Evolutionary conservation across 2,113 vertebrate genomes (phyloP), one percentile per base, ranked within the genome.

Genomic region (Chaetodon auriga): DNA sequence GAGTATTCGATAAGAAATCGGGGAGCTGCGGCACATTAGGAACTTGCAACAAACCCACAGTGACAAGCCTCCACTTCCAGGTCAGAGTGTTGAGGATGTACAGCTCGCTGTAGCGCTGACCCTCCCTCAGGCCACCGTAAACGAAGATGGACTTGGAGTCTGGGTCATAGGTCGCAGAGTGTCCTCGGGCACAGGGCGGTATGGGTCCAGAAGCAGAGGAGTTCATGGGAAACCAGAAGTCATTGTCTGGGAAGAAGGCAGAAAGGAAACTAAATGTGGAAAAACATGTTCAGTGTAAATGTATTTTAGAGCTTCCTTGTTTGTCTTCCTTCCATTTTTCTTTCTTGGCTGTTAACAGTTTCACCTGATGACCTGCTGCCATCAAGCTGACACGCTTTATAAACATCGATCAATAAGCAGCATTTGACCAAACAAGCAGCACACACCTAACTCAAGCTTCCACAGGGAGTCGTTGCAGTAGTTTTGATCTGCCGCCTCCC

Each of bases 361-460:
- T 43, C 1, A 23, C 21, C 21, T 45, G 2, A 35, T 36, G 9
- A 41, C 19, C 38, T 25, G n/a, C 13, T 9, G 12, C 43, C 11
- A 35, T 25, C 43, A 19, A 54, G 30, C 41, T 46, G 16, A 57
- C 0, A 12, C 41, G n/a, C 18, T 75, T 35, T 11, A 51, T 51
- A 10, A 21, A 66, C 21, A 19, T 1, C 41, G 14, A 61, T 21
- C 19, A 35, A 10, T 35, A 43, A 43, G 6, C 15, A 48, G 6
- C 10, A 16, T 48, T 46, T n/a, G n/a, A n/a, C n/a, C n/a, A n/a
- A n/a, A n/a, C n/a, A 30, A 30, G 3, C 30, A 30, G 30, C 30
- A 87, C 90, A 36, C 43, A 98, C 97, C 97, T 19, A 96, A 94
- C 90, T 98, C 96, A 18, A 97, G 91, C 83, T 97, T 98, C 97